phyloP scores from a whole-genome alignment of 1,140 invertebrate species.

The Drosophila takahashii region DNA sequence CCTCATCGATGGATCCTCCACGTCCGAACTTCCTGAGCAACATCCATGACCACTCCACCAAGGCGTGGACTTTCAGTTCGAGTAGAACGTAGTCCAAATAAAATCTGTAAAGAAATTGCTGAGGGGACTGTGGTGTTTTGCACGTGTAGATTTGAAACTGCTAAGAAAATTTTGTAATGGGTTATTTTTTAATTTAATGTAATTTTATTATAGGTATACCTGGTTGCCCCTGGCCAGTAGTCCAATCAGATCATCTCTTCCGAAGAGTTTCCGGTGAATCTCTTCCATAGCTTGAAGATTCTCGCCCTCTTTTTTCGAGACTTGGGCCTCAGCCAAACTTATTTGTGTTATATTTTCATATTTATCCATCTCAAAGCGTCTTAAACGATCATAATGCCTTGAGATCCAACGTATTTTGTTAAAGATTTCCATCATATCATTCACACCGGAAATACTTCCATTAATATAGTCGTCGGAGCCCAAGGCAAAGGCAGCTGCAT shows the following conservation, averaged over 20 bases:
- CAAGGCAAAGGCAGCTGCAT: not conserved
- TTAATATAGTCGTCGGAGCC: not conserved
- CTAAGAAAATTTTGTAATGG: not conserved
- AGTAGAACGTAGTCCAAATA: constrained; percentile 91
- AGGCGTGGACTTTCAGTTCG: constrained; percentile 92
- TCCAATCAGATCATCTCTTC: not conserved
- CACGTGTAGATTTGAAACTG: constrained; percentile 85
- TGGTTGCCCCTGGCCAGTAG: not conserved
- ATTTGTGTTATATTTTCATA: not conserved
- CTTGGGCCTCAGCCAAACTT: not conserved
- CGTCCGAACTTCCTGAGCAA: constrained; percentile 90
- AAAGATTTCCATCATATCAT: not conserved
- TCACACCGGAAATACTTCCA: not conserved
- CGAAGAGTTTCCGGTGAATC: not conserved
- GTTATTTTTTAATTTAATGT: not conserved
- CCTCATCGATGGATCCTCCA: constrained; percentile 89
- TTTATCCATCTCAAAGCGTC: not conserved
- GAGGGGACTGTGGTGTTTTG: constrained; percentile 90
- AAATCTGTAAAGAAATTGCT: constrained; percentile 92
- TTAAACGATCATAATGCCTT: not conserved
- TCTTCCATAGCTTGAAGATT: not conserved
- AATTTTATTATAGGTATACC: not conserved
- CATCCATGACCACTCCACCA: constrained; percentile 95
- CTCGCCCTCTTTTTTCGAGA: not conserved
- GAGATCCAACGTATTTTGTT: not conserved